Conservation (phyloP, 2,113 vertebrate species). For the Ctenomys sociabilis region DNA sequence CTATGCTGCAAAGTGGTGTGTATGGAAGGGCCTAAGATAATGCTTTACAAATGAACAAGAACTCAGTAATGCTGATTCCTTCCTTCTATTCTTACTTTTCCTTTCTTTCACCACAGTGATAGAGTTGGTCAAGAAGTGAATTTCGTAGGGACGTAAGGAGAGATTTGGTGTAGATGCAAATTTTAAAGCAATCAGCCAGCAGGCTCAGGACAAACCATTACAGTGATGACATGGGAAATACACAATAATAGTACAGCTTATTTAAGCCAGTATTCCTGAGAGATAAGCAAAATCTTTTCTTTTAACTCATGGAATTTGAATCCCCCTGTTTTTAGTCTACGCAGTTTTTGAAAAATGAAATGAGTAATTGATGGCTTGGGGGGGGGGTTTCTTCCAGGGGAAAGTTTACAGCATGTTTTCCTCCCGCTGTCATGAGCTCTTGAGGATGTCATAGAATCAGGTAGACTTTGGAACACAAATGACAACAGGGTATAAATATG, state of each 20-base stretch:
- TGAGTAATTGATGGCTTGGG: not conserved
- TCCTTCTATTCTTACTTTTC: not conserved
- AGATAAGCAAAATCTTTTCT: not conserved
- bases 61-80: not conserved
- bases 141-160: not conserved
- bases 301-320: not conserved
- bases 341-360: not conserved
- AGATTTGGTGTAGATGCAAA: not conserved
- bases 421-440: not conserved
- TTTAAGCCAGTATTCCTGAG: not conserved
- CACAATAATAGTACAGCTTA: not conserved
- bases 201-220: not conserved
- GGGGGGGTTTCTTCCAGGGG: too few species aligned
- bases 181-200: not conserved
- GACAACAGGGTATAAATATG: not conserved
- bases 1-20: not conserved
- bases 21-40: not conserved
- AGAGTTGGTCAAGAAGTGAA: not conserved
- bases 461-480: not conserved
- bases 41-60: not conserved
- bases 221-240: not conserved
- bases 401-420: not conserved
- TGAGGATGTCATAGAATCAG: not conserved
- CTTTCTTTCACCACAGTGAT: not conserved
- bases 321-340: not conserved